Evolutionary conservation across 2,797 vertebrate genomes (phyloP).

Genomic region (Cygnus olor): DNA sequence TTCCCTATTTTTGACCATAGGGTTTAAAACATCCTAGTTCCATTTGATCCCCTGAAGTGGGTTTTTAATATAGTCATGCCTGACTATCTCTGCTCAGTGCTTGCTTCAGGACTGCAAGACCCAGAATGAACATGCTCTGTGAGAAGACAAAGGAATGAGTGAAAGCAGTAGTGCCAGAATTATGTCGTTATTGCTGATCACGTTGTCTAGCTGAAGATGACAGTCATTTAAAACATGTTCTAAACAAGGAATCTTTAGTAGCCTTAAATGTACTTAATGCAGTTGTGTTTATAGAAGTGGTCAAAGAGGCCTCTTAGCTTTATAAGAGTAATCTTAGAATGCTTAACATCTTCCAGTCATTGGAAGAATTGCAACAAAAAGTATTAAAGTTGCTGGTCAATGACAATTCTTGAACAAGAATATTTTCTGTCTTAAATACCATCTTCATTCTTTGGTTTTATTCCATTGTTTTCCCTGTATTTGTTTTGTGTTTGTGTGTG

Average conservation of each 20-base stretch:
- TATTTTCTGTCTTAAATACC: background rate
- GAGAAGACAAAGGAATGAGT: background rate
- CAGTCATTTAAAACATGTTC: background rate
- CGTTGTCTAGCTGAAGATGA: background rate
- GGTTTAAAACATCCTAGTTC: background rate
- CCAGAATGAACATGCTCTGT: background rate
- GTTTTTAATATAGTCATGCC: background rate
- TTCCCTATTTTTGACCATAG: background rate
- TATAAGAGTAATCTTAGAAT: background rate
- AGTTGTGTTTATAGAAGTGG: background rate
- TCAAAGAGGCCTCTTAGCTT: background rate
- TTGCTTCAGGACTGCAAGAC: constrained; percentile 43
- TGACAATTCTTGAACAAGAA: constrained; percentile 40
- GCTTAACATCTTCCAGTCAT: background rate
- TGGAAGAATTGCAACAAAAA: constrained; percentile 10
- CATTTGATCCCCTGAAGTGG: background rate
- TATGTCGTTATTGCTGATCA: background rate
- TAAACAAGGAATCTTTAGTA: background rate
- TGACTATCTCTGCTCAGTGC: background rate
- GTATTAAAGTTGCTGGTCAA: background rate
- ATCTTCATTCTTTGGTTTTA: constrained; percentile 56
- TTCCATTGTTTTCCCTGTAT: background rate
- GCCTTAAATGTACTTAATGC: background rate
- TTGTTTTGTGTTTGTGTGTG: constrained; percentile 40
- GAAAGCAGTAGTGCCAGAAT: background rate